Conservation (phyloP, 2,113 vertebrate genomes). For the Mionectes macconnelli region DNA sequence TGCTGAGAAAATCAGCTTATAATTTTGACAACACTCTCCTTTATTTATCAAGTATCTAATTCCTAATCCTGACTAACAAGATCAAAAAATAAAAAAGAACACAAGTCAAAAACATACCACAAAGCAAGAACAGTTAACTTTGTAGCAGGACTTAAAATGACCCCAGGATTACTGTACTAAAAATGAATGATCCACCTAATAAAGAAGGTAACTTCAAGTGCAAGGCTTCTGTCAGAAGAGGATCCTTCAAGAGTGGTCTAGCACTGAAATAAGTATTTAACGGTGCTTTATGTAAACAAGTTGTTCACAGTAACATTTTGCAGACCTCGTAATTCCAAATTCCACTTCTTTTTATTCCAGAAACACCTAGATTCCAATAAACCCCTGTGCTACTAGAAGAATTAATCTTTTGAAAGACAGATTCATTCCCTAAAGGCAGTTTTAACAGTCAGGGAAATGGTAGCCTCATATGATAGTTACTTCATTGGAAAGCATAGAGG, state of each 20-base stretch:
- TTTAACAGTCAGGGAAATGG: neutral
- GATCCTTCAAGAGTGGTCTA: neutral
- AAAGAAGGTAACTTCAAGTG: neutral
- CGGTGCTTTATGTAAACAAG: neutral
- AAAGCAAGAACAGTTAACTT: neutral
- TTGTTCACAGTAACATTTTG: neutral
- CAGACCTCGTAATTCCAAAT: neutral
- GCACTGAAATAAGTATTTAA: neutral
- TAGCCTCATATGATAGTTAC: neutral
- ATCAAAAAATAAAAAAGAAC: neutral
- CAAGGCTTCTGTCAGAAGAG: neutral
- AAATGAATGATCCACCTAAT: neutral
- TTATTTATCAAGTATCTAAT: neutral
- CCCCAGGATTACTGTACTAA: neutral
- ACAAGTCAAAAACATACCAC: neutral
- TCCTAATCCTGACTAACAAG: neutral
- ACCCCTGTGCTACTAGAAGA: neutral
- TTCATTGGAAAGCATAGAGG: neutral
- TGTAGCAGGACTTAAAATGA: neutral
- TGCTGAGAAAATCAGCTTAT: neutral
- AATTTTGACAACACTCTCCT: neutral
- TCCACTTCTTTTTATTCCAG: neutral
- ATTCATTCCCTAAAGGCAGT: neutral
- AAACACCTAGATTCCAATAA: neutral
- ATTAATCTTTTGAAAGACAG: neutral